Evolutionary conservation across 2,888 invertebrate genomes (phyloP).

Genomic region (Aphidius colemani): DNA sequence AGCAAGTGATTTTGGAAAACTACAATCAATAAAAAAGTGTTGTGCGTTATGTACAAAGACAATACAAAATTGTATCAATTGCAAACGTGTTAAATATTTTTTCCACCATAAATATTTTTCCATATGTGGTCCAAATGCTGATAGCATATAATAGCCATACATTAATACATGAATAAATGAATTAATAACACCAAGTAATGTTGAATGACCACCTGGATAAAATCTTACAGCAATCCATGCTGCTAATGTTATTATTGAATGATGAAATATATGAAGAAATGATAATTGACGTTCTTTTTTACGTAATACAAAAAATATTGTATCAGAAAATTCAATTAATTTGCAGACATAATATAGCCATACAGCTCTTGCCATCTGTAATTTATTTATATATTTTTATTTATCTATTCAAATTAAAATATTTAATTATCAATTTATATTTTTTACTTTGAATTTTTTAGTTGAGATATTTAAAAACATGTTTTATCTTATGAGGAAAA

Average conservation of each 20-base stretch:
- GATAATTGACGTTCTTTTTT: conserved; percentile 89
- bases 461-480: no score
- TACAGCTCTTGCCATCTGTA: conserved; percentile 59
- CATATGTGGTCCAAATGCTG: conserved; percentile 85
- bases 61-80: conserved; percentile 82
- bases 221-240: conserved; percentile 82
- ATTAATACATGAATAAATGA: conserved; percentile 89
- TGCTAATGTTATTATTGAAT: conserved; percentile 77
- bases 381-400: no score
- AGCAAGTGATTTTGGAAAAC: conserved; percentile 72
- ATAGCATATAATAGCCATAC: conserved; percentile 88
- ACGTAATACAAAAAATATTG: conserved; percentile 85
- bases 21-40: conserved; percentile 63
- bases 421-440: no score
- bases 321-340: conserved; percentile 77
- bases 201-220: conserved; percentile 84
- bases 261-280: conserved; percentile 89
- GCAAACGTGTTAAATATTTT: conserved; percentile 83
- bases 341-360: conserved; percentile 77
- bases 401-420: no score
- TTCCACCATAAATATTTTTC: conserved; percentile 96
- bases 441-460: no score
- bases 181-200: conserved; percentile 84
- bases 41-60: conserved; percentile 73
- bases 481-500: no score